phyloP scores from a whole-genome alignment of 2,888 invertebrate genomes.

The Caenorhabditis afra region DNA sequence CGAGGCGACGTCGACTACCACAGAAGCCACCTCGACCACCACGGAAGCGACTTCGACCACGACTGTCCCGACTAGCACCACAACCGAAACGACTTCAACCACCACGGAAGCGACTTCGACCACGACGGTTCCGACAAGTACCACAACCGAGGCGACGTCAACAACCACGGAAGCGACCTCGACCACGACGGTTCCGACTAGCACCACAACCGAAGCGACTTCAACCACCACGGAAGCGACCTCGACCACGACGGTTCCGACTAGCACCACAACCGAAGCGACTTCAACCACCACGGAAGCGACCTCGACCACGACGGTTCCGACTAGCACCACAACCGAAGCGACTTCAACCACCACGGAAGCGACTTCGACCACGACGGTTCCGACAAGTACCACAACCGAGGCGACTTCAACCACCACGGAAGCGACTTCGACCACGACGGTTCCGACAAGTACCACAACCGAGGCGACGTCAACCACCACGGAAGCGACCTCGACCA shows the following conservation, averaged over 20 bases:
- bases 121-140: conserved; percentile 18
- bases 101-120: conserved; percentile 36
- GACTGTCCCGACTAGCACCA: conserved; percentile 21
- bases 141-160: conserved; percentile 24
- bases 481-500: neutral
- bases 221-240: neutral
- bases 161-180: conserved; percentile 21
- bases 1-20: conserved; percentile 1
- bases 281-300: conserved; percentile 20
- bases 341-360: conserved; percentile 5
- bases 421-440: conserved; percentile 20
- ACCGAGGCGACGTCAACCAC: conserved; percentile 13
- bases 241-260: conserved; percentile 20
- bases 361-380: conserved; percentile 21
- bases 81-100: conserved; percentile 9
- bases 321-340: conserved; percentile 7
- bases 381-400: conserved; percentile 13
- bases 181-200: neutral
- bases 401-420: conserved; percentile 12
- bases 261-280: conserved; percentile 17
- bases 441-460: conserved; percentile 12
- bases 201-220: conserved; percentile 3
- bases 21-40: conserved; percentile 1
- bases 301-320: conserved; percentile 20
- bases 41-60: conserved; percentile 18